Evolutionary conservation across 2,888 invertebrate species (phyloP).

Genomic region (Lasioglossum figueresi): DNA sequence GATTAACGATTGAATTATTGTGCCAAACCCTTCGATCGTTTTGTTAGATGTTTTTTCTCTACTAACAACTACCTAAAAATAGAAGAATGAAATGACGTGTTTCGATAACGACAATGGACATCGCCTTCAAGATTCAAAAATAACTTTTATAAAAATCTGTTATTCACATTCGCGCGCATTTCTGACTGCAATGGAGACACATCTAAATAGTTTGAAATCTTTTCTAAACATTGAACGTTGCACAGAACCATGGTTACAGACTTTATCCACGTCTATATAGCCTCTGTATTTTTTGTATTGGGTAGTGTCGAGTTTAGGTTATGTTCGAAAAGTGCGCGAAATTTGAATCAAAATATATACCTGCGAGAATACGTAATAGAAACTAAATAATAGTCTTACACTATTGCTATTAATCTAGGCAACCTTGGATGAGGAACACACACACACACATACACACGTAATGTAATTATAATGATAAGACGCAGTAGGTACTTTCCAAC

Average conservation of each 20-base stretch:
- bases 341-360: background rate
- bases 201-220: conserved; percentile 77
- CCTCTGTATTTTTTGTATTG: conserved; percentile 14
- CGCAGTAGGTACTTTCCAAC: conserved; percentile 41
- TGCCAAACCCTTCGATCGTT: conserved; percentile 77
- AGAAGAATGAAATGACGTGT: background rate
- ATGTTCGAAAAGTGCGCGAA: conserved; percentile 21
- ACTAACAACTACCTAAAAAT: conserved; percentile 70
- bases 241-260: conserved; percentile 78
- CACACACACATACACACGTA: background rate
- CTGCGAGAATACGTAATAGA: background rate
- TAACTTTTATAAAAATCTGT: conserved; percentile 21
- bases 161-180: conserved; percentile 77
- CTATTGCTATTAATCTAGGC: background rate
- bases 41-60: conserved; percentile 68
- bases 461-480: background rate
- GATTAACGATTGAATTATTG: conserved; percentile 77
- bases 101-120: background rate
- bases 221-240: conserved; percentile 77
- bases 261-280: background rate
- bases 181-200: conserved; percentile 73
- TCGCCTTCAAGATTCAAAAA: background rate
- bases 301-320: conserved; percentile 36
- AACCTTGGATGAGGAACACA: background rate
- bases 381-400: background rate